Percentiles rank a stretch among this genome's conserved stretches.
Conservation (phyloP, 2,113 vertebrate genomes). For the Poicephalus meyeri region DNA sequence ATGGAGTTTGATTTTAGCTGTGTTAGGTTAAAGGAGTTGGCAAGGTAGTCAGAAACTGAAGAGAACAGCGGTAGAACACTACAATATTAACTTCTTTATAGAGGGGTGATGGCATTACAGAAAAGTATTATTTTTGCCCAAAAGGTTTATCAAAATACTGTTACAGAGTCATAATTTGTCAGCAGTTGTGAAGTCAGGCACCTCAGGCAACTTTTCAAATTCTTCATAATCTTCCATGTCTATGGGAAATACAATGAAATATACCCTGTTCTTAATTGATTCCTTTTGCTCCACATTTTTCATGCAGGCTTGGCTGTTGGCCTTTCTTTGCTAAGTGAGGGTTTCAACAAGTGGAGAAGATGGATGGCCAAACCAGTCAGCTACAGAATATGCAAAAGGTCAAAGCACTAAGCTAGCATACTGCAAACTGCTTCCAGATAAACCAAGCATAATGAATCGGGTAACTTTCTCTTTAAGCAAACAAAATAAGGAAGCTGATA, state of each 20-base stretch:
- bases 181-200: slow-evolving; percentile 6
- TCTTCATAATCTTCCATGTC: neutral
- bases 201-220: slow-evolving; percentile 23
- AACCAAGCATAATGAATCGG: neutral
- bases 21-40: neutral
- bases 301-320: slow-evolving; percentile 37
- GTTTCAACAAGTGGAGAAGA: slow-evolving; percentile 60
- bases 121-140: neutral
- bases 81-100: neutral
- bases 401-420: slow-evolving; percentile 11
- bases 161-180: slow-evolving; percentile 28
- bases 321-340: slow-evolving; percentile 48
- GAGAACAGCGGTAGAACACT: neutral
- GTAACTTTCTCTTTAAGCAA: slow-evolving; percentile 20
- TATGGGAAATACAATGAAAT: slow-evolving; percentile 47
- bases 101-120: neutral
- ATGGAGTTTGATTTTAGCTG: neutral
- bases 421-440: slow-evolving; percentile 7
- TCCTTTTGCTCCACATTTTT: slow-evolving; percentile 55
- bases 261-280: slow-evolving; percentile 29
- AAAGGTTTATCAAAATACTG: slow-evolving; percentile 23
- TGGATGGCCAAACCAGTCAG: slow-evolving; percentile 30
- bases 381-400: slow-evolving; percentile 43
- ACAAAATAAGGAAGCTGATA: slow-evolving; percentile 33
- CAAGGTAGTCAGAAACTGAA: neutral